Evolutionary conservation across 1,140 invertebrate species (phyloP), one percentile per base, ranked within the genome.

Genomic region (Pteromalus puparum): DNA sequence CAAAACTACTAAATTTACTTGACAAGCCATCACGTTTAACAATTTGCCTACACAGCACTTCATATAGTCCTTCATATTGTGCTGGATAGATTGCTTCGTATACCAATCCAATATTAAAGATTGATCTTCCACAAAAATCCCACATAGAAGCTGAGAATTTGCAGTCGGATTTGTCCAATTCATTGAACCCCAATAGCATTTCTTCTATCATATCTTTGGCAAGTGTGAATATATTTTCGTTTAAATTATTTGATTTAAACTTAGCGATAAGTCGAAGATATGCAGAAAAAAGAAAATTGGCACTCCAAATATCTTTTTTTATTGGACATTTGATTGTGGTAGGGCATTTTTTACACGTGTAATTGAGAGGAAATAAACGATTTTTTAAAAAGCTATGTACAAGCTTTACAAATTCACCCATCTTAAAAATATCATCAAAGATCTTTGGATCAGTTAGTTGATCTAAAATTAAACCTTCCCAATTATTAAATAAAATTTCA

Each of bases 51-150:
- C 84, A 88, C 21, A 91, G 67, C 9, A 90, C 30, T 53, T 87
- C 85, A 74, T 83, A 89, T 2, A 91, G 34, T 70, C 9, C 46
- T 76, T 83, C 81, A 30, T 82, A 5, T 2, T 86, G 81, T 85
- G 87, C 86, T 13, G 90, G 72, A 26, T 89, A 90, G 72, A 88
- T 75, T 42, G 85, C 61, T 21, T 87, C 85, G 28, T 70, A 87
- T 10, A 84, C 65, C 70, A 89, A 42, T 9, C 86, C 82, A 38
- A 90, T 65, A 76, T 90, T 91, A 38, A 89, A 91, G 53, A 90
- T 88, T 30, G 81, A 73, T 65, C 73, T 85, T 38, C 85, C 84
- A 82, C 78, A 86, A 0, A 30, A 74, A 15, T 42, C 65, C 90
- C 90, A 91, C 24, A 89, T 46, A n/a, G 53, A 15, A 26, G 10